phyloP scores from a whole-genome alignment of 2,888 invertebrate species.

The Charanyca ferruginea region DNA sequence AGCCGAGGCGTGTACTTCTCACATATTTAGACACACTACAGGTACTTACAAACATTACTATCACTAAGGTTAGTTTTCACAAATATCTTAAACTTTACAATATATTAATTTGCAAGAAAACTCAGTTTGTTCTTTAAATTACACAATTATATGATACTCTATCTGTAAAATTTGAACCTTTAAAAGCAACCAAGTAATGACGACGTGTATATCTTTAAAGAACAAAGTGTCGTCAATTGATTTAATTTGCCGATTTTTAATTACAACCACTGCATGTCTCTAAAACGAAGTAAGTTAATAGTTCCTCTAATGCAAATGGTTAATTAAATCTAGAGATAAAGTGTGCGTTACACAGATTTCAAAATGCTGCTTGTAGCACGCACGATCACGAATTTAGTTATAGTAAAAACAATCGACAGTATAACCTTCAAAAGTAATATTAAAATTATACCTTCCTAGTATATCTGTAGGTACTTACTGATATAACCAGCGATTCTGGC shows the following conservation, averaged over 20 bases:
- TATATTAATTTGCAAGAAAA: conserved; percentile 18
- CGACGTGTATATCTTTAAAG: conserved; percentile 45
- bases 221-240: conserved; percentile 51
- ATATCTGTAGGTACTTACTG: neutral
- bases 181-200: neutral
- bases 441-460: conserved; percentile 20
- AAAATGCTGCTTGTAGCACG: conserved; percentile 51
- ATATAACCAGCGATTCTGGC: neutral
- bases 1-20: conserved; percentile 70
- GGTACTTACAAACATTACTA: conserved; percentile 69
- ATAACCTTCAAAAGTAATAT: conserved; percentile 14
- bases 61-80: conserved; percentile 13
- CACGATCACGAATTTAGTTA: conserved; percentile 19
- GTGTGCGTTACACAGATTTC: conserved; percentile 16
- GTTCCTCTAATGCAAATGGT: conserved; percentile 23
- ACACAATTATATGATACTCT: too few species aligned
- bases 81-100: conserved; percentile 27
- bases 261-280: conserved; percentile 49
- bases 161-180: neutral
- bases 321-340: conserved; percentile 12
- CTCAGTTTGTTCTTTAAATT: conserved; percentile 61
- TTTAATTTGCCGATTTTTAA: conserved; percentile 48
- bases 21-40: conserved; percentile 68
- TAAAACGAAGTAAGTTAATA: conserved; percentile 38
- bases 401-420: neutral